Conservation (phyloP, 2,113 vertebrate genomes). For the Xiphias gladius region DNA sequence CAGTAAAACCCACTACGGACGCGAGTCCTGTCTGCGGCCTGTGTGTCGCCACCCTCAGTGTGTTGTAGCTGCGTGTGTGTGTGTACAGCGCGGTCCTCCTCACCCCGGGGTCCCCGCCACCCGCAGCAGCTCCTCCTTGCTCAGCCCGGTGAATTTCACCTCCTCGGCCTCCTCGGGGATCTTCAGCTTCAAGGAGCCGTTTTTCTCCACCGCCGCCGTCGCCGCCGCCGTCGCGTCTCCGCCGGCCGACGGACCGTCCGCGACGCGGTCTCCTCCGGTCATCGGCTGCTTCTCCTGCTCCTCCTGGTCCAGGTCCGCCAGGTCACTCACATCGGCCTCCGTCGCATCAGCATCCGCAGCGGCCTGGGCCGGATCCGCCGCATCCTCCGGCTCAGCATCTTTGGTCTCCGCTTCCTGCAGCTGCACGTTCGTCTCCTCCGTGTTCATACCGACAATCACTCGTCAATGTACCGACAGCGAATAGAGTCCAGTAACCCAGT, state of each 20-base stretch:
- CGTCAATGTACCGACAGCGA: not conserved
- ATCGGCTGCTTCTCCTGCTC: slow-evolving; percentile 90
- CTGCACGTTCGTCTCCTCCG: slow-evolving; percentile 60
- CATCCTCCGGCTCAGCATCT: slow-evolving; percentile 60
- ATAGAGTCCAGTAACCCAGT: not conserved
- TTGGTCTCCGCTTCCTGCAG: slow-evolving; percentile 32
- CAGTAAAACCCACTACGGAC: too few species aligned
- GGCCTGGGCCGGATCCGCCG: not conserved
- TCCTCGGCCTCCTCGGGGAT: slow-evolving; percentile 68
- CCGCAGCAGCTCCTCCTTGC: slow-evolving; percentile 91
- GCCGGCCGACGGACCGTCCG: slow-evolving; percentile 37
- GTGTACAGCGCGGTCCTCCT: slow-evolving; percentile 36
- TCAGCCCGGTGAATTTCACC: slow-evolving; percentile 89
- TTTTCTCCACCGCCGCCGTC: slow-evolving; percentile 80
- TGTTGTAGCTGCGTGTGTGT: too few species aligned
- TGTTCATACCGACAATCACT: slow-evolving; percentile 37
- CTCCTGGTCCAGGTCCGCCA: slow-evolving; percentile 88
- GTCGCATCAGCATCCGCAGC: slow-evolving; percentile 63
- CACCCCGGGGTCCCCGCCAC: slow-evolving; percentile 89
- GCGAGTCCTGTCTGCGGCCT: too few species aligned
- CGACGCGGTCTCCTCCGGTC: slow-evolving; percentile 67
- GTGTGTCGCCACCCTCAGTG: too few species aligned
- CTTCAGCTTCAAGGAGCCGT: slow-evolving; percentile 87
- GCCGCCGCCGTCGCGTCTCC: slow-evolving; percentile 41
- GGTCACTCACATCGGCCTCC: slow-evolving; percentile 86